Evolutionary conservation across 2,797 vertebrate genomes (phyloP).

Genomic region (Discoglossus pictus): DNA sequence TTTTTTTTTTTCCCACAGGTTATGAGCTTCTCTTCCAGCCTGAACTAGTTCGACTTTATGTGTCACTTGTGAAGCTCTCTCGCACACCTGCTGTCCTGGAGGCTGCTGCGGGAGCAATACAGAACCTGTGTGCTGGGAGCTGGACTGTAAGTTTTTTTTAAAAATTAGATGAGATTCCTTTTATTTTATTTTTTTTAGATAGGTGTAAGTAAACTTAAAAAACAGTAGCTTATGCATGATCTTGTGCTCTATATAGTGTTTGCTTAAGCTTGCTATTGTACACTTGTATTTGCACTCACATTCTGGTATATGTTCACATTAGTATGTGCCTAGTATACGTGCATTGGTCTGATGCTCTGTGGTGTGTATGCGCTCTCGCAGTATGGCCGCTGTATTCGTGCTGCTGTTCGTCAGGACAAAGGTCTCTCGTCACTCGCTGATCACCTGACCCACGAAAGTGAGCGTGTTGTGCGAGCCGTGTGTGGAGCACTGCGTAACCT

Average conservation of each 20-base stretch:
- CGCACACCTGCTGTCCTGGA: conserved; percentile 88
- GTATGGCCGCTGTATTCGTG: conserved; percentile 90
- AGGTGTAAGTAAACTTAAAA: neutral
- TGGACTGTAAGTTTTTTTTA: conserved; percentile 81
- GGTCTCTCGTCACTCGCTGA: conserved; percentile 88
- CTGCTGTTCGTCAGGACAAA: conserved; percentile 86
- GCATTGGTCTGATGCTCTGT: conserved; percentile 9
- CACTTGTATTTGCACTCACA: neutral
- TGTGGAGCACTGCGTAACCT: conserved; percentile 92
- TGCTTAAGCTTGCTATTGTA: neutral
- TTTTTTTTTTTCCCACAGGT: conserved; percentile 66
- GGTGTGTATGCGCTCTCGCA: conserved; percentile 56
- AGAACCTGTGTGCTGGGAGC: conserved; percentile 92
- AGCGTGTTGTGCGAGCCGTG: conserved; percentile 90
- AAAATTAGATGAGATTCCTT: neutral
- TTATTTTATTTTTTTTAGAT: neutral
- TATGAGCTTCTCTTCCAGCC: conserved; percentile 94
- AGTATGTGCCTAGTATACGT: no score
- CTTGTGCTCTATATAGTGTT: neutral
- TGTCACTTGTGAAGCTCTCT: conserved; percentile 87
- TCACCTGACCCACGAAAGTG: conserved; percentile 80
- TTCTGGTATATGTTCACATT: neutral
- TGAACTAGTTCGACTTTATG: conserved; percentile 91
- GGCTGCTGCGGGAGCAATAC: conserved; percentile 90
- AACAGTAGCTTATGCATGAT: neutral